These are phyloP conservation scores for Mnemiopsis leidyi DNA, from an alignment of 37 sponge, comb jelly and placozoan species.

Conservation along the genomic window DNA sequence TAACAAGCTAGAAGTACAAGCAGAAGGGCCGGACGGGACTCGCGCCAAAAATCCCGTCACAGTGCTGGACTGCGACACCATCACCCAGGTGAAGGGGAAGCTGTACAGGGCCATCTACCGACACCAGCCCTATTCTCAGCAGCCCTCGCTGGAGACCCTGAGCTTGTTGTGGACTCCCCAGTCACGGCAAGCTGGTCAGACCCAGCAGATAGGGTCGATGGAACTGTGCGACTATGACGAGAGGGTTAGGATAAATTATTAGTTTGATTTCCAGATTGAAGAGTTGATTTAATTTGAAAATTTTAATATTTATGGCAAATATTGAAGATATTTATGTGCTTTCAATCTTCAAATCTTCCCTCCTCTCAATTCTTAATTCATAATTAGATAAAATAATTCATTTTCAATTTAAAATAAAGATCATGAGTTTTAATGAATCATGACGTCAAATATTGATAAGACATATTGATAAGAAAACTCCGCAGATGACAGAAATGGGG, in stretches of 20 bases:
- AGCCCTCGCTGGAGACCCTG: not conserved
- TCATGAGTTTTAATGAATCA: too few relatives aligned
- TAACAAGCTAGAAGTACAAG: not conserved
- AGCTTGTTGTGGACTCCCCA: not conserved
- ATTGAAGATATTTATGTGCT: too few relatives aligned
- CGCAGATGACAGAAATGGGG: not conserved
- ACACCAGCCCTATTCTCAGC: slow-evolving; percentile 36
- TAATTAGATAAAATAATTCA: too few relatives aligned
- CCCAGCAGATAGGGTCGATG: not conserved
- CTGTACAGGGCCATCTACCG: slow-evolving; percentile 29
- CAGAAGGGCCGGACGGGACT: slow-evolving; percentile 18
- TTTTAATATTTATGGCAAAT: too few relatives aligned
- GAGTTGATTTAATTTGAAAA: too few relatives aligned
- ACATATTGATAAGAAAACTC: too few relatives aligned
- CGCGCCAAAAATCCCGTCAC: not conserved
- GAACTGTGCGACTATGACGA: not conserved
- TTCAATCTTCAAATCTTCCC: too few relatives aligned
- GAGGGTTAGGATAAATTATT: not conserved
- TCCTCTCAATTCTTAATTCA: too few relatives aligned
- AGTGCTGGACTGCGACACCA: slow-evolving; percentile 27
- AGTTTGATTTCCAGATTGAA: not conserved
- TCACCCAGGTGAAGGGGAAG: slow-evolving; percentile 23
- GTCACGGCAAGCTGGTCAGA: too few relatives aligned
- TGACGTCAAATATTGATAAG: too few relatives aligned
- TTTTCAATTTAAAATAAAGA: too few relatives aligned